Percentiles rank a stretch among this genome's conserved stretches.
Evolutionary conservation across 1,140 invertebrate genomes (phyloP).

Genomic region (Melitaea cinxia): DNA sequence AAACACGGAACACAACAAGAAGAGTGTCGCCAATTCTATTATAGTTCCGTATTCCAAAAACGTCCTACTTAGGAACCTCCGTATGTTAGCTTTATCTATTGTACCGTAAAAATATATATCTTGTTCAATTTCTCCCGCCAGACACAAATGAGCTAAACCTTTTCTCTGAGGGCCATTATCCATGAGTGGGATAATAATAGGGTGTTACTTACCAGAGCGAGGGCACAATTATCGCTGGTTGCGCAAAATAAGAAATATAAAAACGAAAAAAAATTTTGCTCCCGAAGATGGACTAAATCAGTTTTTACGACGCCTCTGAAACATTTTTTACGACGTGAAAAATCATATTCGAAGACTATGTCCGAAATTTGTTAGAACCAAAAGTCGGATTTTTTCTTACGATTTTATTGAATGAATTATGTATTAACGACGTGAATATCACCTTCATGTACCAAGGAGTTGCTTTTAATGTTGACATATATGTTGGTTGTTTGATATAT

Average conservation of each 20-base stretch:
- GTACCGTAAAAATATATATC: slow-evolving; percentile 30
- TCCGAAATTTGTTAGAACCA: no score
- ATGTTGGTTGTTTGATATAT: no score
- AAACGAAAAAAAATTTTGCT: slow-evolving; percentile 14
- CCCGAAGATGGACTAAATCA: neutral
- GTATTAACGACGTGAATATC: no score
- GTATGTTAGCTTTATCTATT: slow-evolving; percentile 28
- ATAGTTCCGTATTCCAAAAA: neutral
- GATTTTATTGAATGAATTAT: neutral
- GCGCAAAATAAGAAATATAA: slow-evolving; percentile 20
- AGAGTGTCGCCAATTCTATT: neutral
- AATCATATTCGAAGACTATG: neutral
- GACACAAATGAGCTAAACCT: slow-evolving; percentile 36
- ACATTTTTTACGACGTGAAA: neutral
- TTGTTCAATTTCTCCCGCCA: slow-evolving; percentile 26
- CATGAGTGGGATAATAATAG: slow-evolving; percentile 33
- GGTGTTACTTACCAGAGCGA: slow-evolving; percentile 29
- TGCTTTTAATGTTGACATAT: no score
- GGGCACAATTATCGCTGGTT: slow-evolving; percentile 12
- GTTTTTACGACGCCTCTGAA: slow-evolving; percentile 16
- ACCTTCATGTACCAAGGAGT: no score
- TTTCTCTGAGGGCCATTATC: slow-evolving; percentile 31
- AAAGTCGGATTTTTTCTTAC: neutral
- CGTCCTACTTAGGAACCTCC: slow-evolving; percentile 10
- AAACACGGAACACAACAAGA: neutral